phyloP scores from a whole-genome alignment of 2,797 vertebrate species.

The Lutjanus argentimaculatus region DNA sequence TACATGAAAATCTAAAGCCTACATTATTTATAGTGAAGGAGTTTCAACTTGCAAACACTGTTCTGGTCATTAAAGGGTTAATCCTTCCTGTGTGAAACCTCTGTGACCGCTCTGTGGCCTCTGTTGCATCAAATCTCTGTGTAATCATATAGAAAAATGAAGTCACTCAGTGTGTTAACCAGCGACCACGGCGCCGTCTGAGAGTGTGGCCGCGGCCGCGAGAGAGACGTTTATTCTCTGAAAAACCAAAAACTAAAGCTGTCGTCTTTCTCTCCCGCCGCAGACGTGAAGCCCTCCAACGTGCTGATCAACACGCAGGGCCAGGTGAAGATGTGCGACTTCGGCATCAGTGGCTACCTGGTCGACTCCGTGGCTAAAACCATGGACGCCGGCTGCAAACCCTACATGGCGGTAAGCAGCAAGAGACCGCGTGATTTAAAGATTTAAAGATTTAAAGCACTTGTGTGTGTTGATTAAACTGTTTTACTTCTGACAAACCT shows the following conservation, averaged over 20 bases:
- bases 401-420: slow-evolving; percentile 96
- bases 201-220: neutral
- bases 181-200: neutral
- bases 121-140: slow-evolving; percentile 5
- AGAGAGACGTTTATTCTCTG: neutral
- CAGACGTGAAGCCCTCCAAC: slow-evolving; percentile 98
- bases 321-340: slow-evolving; percentile 99
- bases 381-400: slow-evolving; percentile 97
- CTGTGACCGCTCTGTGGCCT: slow-evolving; percentile 1
- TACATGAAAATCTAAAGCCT: rapidly evolving
- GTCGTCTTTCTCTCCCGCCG: neutral
- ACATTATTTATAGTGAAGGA: neutral
- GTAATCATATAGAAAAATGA: neutral
- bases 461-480: neutral
- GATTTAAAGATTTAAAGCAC: neutral
- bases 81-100: slow-evolving; percentile 40
- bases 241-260: neutral
- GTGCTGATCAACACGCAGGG: slow-evolving; percentile 97
- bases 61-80: neutral
- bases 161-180: neutral
- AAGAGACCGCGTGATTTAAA: rapidly evolving
- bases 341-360: slow-evolving; percentile 97
- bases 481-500: neutral
- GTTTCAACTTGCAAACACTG: neutral
- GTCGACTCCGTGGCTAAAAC: slow-evolving; percentile 98